Conservation (phyloP, 2,888 invertebrate genomes). For the Brenthis hecate region DNA sequence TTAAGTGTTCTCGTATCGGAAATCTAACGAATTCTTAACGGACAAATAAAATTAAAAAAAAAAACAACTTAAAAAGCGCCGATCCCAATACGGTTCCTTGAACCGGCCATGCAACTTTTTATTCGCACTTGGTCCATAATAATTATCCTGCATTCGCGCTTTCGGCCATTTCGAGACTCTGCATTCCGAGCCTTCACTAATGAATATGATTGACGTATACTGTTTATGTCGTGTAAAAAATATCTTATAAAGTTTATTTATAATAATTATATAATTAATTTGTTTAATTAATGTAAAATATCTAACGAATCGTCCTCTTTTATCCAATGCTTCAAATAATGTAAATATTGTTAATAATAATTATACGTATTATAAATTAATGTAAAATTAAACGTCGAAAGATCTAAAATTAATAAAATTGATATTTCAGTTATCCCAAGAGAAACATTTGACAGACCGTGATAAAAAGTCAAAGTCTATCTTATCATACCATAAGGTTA, state of each 20-base stretch:
- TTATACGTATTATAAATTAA: too few relatives aligned
- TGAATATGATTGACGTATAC: conserved; percentile 52
- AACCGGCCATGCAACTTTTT: conserved; percentile 40
- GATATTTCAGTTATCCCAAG: too few relatives aligned
- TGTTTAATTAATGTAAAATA: background rate
- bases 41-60: conserved; percentile 33
- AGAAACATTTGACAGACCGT: too few relatives aligned
- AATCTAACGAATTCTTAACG: conserved; percentile 28
- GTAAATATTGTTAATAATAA: too few relatives aligned
- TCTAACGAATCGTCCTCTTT: too few relatives aligned
- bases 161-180: conserved; percentile 43
- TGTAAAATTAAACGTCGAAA: too few relatives aligned
- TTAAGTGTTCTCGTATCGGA: conserved; percentile 26
- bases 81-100: conserved; percentile 40
- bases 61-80: conserved; percentile 38
- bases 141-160: conserved; percentile 32
- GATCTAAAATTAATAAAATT: too few relatives aligned
- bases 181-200: conserved; percentile 38
- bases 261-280: background rate
- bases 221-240: conserved; percentile 11
- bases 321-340: too few relatives aligned
- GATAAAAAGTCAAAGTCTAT: too few relatives aligned
- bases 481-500: too few relatives aligned
- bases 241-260: background rate
- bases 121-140: conserved; percentile 37